Percentiles rank a stretch among this genome's conserved stretches.
These are phyloP conservation scores for Gouania willdenowi DNA, from an alignment of 2,797 vertebrate genomes.

Conservation along the genomic window DNA sequence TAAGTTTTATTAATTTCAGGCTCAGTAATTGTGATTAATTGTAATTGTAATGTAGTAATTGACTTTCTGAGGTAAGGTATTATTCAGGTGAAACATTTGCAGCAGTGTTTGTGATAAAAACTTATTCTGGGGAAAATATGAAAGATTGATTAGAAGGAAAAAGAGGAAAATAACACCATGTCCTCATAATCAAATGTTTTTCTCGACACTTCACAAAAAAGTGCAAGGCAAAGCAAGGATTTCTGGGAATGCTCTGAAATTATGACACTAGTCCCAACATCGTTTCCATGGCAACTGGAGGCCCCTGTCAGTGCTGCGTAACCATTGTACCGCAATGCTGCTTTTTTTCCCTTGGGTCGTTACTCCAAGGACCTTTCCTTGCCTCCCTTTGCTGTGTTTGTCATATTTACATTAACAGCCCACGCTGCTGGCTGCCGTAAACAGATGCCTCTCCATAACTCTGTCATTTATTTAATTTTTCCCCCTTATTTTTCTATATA, in stretches of 20 bases:
- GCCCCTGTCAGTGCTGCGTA: slow-evolving; percentile 26
- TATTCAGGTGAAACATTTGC: no score
- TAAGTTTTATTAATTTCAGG: no score
- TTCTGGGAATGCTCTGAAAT: slow-evolving; percentile 38
- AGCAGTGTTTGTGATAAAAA: no score
- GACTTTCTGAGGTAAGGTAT: no score
- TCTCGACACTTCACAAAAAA: background rate
- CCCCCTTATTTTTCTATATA: no score
- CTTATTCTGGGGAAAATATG: no score
- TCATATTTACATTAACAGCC: slow-evolving; percentile 46
- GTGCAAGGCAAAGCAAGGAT: slow-evolving; percentile 5
- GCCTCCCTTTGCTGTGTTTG: slow-evolving; percentile 34
- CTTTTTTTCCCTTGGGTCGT: slow-evolving; percentile 7
- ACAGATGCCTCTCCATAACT: slow-evolving; percentile 17
- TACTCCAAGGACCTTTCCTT: slow-evolving; percentile 30
- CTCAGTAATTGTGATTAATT: no score
- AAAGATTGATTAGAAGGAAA: no score
- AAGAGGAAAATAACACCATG: no score
- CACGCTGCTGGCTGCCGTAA: slow-evolving; percentile 15
- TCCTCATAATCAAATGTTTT: background rate
- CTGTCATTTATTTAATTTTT: no score
- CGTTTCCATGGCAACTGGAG: slow-evolving; percentile 51
- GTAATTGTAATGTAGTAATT: slow-evolving; percentile 11
- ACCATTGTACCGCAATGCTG: slow-evolving; percentile 24
- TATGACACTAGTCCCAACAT: slow-evolving; percentile 39